phyloP scores from a whole-genome alignment of 2,888 invertebrate species.

The Merodon equestris region DNA sequence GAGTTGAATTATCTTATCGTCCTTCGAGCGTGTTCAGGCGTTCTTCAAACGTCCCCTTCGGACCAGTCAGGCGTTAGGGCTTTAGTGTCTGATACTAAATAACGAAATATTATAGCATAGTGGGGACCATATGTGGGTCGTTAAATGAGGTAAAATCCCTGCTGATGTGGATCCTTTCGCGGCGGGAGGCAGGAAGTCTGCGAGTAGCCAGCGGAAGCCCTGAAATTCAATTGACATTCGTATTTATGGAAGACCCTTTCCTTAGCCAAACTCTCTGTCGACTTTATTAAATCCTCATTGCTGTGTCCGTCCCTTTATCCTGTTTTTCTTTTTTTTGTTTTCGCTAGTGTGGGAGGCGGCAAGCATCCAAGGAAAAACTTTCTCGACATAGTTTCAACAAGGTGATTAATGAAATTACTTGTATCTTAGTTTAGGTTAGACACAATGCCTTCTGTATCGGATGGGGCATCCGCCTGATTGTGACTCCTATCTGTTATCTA shows the following conservation, averaged over 20 bases:
- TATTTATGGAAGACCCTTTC: constrained; percentile 30
- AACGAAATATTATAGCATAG: too few species aligned
- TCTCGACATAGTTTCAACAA: constrained; percentile 65
- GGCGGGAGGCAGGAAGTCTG: constrained; percentile 12
- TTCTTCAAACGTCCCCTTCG: constrained; percentile 1
- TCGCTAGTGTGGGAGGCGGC: too few species aligned
- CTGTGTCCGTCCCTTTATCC: too few species aligned
- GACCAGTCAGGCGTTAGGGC: too few species aligned
- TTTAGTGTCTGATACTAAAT: too few species aligned
- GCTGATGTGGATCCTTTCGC: too few species aligned
- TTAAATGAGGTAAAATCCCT: too few species aligned
- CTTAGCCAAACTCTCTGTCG: constrained; percentile 44
- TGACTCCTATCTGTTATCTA: not conserved
- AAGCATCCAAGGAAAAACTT: constrained; percentile 33
- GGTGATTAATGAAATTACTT: constrained; percentile 68
- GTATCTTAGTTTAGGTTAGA: constrained; percentile 39
- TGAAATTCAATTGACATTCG: constrained; percentile 57
- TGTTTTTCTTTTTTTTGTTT: not conserved
- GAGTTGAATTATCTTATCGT: constrained; percentile 50
- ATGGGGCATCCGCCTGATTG: constrained; percentile 32
- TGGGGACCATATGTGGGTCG: not conserved
- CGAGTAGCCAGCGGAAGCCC: constrained; percentile 36
- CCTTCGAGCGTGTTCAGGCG: not conserved
- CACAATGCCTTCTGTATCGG: constrained; percentile 24
- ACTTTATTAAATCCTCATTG: constrained; percentile 29